Evolutionary conservation across 2,888 invertebrate species (phyloP).

Genomic region (Terebella lapidaria): DNA sequence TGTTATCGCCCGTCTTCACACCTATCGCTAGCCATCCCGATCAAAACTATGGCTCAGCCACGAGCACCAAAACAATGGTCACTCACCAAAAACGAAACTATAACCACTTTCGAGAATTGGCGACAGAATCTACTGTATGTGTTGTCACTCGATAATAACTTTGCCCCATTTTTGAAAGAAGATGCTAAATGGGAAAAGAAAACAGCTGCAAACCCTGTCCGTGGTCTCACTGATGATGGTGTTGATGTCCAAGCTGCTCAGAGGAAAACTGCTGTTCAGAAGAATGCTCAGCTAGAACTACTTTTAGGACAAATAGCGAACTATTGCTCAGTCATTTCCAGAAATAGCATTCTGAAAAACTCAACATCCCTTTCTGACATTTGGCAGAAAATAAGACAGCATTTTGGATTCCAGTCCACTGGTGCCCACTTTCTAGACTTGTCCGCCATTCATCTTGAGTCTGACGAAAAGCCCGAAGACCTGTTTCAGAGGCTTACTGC

Average conservation of each 20-base stretch:
- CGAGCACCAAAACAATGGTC: conserved; percentile 3
- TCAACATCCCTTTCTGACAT: conserved; percentile 13
- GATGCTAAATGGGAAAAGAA: no score
- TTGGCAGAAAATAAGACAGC: conserved; percentile 12
- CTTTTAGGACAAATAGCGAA: conserved; percentile 14
- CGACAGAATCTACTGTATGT: conserved; percentile 9
- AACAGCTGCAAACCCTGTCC: neutral
- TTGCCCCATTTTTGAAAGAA: conserved; percentile 14
- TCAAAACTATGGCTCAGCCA: neutral
- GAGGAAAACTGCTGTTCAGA: conserved; percentile 10
- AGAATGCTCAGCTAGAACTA: conserved; percentile 8
- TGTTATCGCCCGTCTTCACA: no score
- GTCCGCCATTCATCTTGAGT: conserved; percentile 13
- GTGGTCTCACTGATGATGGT: conserved; percentile 2
- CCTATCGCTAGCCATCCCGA: no score
- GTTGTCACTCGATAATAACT: conserved; percentile 13
- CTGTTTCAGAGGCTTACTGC: conserved; percentile 24
- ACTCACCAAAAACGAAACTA: neutral
- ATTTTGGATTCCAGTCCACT: conserved; percentile 16
- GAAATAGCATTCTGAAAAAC: no score
- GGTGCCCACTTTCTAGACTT: conserved; percentile 13
- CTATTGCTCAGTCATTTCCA: no score
- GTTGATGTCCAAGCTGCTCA: no score
- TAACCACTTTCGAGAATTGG: conserved; percentile 3
- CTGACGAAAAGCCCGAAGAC: conserved; percentile 23